Evolutionary conservation across 2,888 invertebrate genomes (phyloP), one percentile per base, ranked within the genome.

Genomic region (Rambutsinella grinnellia): DNA sequence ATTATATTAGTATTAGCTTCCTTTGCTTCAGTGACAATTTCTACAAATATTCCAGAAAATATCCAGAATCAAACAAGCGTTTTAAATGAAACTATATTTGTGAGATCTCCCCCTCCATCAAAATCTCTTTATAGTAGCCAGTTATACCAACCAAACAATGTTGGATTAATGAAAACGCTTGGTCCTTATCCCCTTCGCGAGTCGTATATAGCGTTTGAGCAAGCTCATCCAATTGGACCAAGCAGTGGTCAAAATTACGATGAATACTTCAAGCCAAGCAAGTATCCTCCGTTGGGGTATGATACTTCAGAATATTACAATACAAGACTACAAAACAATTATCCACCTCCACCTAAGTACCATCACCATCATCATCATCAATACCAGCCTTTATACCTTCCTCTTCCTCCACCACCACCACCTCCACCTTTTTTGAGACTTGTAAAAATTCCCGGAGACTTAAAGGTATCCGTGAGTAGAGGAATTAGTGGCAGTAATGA

Each of bases 391-490:
- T 17, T 17, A 51, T 44, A 8, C 21, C 46, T 19, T 15, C 58
- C 57, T 15, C 49, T 26, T 10, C 61, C 53, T 5, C 70, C 61
- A 21, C 70, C 62, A 13, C 61, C 61, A 21, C 70, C 61, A 3
- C 61, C 44, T 1, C 70, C 47, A 13, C 70, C 53, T 15, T 62
- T 78, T n/a, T 74, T 79, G n/a, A 69, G 76, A 62, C 79, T 81
- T 36, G 76, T 83, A 10, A 63, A 71, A 66, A 81, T 83, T 19
- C 83, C 81, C 6, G 83, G 81, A 17, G 63, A 69, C 26, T 72
- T 83, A 23, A 67, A 78, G 54, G 72, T 81, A 10, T 63, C 53
- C 3, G 21, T 79, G 3, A 66, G 21, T 47, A 80, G 79, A 68
- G 53, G 23, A 5, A 8, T 15, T 19, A 44, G 54, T 8, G 62